Percentiles rank a stretch among this genome's conserved stretches.
Conservation (phyloP, 37 sponge, comb jelly and placozoan species). For the Petrosia ficiformis region DNA sequence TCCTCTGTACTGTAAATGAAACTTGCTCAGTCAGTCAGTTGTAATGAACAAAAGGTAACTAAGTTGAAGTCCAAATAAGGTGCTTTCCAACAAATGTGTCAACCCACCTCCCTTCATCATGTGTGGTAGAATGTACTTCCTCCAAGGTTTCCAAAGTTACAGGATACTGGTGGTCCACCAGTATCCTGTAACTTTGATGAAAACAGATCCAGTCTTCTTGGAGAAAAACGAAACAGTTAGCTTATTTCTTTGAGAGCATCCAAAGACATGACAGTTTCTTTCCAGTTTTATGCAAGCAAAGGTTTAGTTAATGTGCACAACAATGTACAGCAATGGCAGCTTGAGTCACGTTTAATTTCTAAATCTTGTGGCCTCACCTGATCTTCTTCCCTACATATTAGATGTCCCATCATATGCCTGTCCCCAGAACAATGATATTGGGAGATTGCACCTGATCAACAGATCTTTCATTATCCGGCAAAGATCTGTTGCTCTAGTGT, state of each 20-base stretch:
- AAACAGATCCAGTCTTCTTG: slow-evolving; percentile 46
- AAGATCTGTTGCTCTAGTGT: slow-evolving; percentile 20
- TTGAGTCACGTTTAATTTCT: slow-evolving; percentile 27
- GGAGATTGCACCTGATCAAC: slow-evolving; percentile 42
- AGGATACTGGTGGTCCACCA: too few relatives aligned
- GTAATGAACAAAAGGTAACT: neutral
- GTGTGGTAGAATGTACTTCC: too few relatives aligned
- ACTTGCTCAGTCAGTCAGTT: neutral
- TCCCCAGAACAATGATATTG: slow-evolving; percentile 52
- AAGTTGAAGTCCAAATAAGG: neutral
- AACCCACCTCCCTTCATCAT: neutral
- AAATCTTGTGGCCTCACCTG: slow-evolving; percentile 47
- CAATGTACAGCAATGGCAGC: slow-evolving; percentile 70
- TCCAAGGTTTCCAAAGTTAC: too few relatives aligned
- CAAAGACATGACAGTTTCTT: slow-evolving; percentile 21
- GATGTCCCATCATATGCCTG: slow-evolving; percentile 78
- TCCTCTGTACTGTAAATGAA: neutral
- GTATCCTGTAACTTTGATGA: slow-evolving; percentile 13
- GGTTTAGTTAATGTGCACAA: slow-evolving; percentile 54
- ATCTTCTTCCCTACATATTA: slow-evolving; percentile 49
- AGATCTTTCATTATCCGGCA: slow-evolving; percentile 39
- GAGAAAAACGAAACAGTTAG: slow-evolving; percentile 44
- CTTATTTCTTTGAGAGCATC: slow-evolving; percentile 51
- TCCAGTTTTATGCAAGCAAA: slow-evolving; percentile 61
- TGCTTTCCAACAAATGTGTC: neutral